Evolutionary conservation across 1,140 invertebrate genomes (phyloP), one percentile per base, ranked within the genome.

Genomic region (Oscheius sp.): DNA sequence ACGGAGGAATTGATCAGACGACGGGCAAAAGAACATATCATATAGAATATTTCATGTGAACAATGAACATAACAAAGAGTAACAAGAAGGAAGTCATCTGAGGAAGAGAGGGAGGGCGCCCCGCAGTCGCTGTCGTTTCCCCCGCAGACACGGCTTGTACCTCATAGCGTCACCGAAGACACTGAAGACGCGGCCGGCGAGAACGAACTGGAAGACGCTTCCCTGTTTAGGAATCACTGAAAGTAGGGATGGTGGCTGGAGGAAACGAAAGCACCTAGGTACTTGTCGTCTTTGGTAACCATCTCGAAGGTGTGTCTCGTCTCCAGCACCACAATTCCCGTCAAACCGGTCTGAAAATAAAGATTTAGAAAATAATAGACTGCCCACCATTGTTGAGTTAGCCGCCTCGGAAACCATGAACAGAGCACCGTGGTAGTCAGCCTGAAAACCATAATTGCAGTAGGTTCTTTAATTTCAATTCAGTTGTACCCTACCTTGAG

Each of bases 141-240:
- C 72, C 10, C 72, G 49, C 38, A 45, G 59, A 29, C 34, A 32
- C 42, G 72, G 72, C 18, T 59, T 68, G 13, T 46, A 42, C 10
- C 72, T 35, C 64, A 74, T 74, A 32, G 68, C 72, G 35, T 74
- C 72, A 15, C 72, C 72, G 34, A 74, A 74, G 13, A 74, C n/a
- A 1, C 64, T 55, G 35, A 74, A 67, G 29, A 74, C 68, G 20
- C 64, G 71, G n/a, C 42, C 62, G 20, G 45, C 46, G n/a, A 73
- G 10, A 18, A 67, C 36, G 63, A 73, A 66, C 34, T 69, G 72
- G 31, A 74, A 74, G 3, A 68, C 66, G 34, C 26, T 38, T 4
- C 72, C 72, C 20, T 66, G 45, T 29, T 74, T 74, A 2, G 72
- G 72, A 52, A 74, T 74, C 7, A 74, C 72, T 74, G 65, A 46